phyloP scores from a whole-genome alignment of 2,888 invertebrate genomes.

The Autographa pulchrina region DNA sequence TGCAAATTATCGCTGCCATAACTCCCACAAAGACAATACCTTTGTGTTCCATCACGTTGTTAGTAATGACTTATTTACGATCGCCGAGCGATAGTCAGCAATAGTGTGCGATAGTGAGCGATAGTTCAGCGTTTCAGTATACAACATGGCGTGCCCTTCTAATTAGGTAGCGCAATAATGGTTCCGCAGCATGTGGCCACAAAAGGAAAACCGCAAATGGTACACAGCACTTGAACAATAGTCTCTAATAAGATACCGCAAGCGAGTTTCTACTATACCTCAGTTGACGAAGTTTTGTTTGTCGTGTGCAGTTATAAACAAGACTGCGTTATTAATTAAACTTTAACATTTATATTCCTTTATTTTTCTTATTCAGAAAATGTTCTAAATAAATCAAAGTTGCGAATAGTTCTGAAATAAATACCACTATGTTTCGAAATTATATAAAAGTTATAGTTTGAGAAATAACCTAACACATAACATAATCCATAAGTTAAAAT shows the following conservation, averaged over 20 bases:
- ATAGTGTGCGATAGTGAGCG: slow-evolving; percentile 22
- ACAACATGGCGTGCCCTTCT: slow-evolving; percentile 69
- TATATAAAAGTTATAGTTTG: background rate
- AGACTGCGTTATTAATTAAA: background rate
- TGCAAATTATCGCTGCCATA: slow-evolving; percentile 60
- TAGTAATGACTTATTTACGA: slow-evolving; percentile 55
- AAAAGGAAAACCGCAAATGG: slow-evolving; percentile 76
- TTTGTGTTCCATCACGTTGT: slow-evolving; percentile 55
- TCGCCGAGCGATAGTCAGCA: slow-evolving; percentile 58
- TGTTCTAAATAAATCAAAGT: background rate
- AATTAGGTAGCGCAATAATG: slow-evolving; percentile 78
- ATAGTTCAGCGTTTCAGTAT: slow-evolving; percentile 56
- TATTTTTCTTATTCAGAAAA: background rate
- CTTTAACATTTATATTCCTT: background rate
- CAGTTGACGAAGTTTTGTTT: slow-evolving; percentile 18
- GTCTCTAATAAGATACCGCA: slow-evolving; percentile 71
- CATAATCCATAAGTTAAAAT: slow-evolving; percentile 26
- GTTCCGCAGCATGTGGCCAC: slow-evolving; percentile 70
- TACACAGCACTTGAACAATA: slow-evolving; percentile 71
- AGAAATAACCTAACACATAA: slow-evolving; percentile 20
- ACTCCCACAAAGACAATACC: slow-evolving; percentile 60
- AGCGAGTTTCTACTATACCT: slow-evolving; percentile 38
- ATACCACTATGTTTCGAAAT: background rate
- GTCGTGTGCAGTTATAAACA: background rate
- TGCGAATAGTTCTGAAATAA: slow-evolving; percentile 6